These are phyloP conservation scores for Catharus ustulatus DNA, from an alignment of 2,797 vertebrate species.

Conservation along the genomic window DNA sequence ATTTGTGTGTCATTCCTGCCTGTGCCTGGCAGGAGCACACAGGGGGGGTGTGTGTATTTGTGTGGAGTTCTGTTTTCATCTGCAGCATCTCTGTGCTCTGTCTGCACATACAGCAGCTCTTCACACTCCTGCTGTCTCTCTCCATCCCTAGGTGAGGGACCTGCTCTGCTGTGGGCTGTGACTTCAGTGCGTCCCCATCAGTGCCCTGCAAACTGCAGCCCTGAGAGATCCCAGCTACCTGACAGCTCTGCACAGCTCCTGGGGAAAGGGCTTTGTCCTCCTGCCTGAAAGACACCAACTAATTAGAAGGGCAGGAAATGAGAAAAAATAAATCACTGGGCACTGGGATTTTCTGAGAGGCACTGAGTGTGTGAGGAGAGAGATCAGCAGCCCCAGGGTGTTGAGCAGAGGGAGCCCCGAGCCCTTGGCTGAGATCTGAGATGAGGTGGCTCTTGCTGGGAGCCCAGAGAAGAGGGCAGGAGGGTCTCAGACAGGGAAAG, in stretches of 20 bases:
- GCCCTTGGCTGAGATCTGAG: rapidly evolving
- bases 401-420: background rate
- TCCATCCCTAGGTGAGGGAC: background rate
- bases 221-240: background rate
- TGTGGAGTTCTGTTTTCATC: background rate
- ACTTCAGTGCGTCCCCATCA: background rate
- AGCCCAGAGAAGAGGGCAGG: background rate
- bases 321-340: background rate
- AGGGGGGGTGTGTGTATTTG: rapidly evolving
- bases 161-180: background rate
- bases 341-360: background rate
- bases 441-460: background rate
- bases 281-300: background rate
- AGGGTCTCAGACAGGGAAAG: background rate
- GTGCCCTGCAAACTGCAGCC: background rate
- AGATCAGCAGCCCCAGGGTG: background rate
- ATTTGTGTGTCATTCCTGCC: rapidly evolving
- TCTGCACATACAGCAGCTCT: background rate
- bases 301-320: background rate
- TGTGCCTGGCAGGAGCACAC: background rate
- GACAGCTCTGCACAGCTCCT: background rate
- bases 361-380: background rate
- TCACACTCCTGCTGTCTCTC: background rate
- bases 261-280: background rate
- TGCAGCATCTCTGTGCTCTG: rapidly evolving